phyloP scores from a whole-genome alignment of 37 sponge, comb jelly and placozoan genomes.

The Axinella damicornis region DNA sequence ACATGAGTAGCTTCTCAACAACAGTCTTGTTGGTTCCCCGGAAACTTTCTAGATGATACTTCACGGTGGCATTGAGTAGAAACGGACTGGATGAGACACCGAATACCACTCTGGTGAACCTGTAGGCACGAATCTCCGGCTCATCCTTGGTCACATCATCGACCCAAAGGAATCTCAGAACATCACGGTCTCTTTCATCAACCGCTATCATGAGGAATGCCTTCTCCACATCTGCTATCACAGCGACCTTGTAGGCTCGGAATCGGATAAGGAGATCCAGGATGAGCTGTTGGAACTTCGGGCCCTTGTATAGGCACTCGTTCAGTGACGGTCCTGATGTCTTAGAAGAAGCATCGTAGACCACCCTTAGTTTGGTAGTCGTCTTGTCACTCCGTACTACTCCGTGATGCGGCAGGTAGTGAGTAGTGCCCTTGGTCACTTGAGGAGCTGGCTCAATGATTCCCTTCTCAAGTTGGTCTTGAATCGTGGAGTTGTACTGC shows the following conservation, averaged over 20 bases:
- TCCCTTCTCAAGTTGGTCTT: conserved; percentile 41
- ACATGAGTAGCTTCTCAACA: conserved; percentile 7
- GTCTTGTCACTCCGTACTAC: conserved; percentile 31
- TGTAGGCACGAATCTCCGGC: conserved; percentile 21
- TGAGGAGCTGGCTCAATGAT: conserved; percentile 21
- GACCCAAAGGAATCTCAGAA: conserved; percentile 41
- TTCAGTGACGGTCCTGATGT: conserved; percentile 24
- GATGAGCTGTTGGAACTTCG: conserved; percentile 22
- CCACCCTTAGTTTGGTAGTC: conserved; percentile 44
- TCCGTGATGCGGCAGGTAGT: conserved; percentile 52
- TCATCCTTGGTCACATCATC: conserved; percentile 21
- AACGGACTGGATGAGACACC: conserved; percentile 50
- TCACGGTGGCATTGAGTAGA: conserved; percentile 41
- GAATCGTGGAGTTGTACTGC: conserved; percentile 23
- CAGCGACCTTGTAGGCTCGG: conserved; percentile 26
- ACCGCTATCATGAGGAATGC: conserved; percentile 48
- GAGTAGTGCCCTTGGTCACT: neutral
- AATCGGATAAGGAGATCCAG: conserved; percentile 43
- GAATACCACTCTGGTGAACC: conserved; percentile 46
- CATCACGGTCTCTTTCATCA: conserved; percentile 37
- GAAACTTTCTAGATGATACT: conserved; percentile 22
- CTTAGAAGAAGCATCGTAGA: conserved; percentile 42
- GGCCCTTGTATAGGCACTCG: conserved; percentile 51
- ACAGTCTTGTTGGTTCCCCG: neutral
- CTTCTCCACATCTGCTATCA: conserved; percentile 50